phyloP scores from a whole-genome alignment of 2,888 invertebrate species.

The Pristionchus arcanus region DNA sequence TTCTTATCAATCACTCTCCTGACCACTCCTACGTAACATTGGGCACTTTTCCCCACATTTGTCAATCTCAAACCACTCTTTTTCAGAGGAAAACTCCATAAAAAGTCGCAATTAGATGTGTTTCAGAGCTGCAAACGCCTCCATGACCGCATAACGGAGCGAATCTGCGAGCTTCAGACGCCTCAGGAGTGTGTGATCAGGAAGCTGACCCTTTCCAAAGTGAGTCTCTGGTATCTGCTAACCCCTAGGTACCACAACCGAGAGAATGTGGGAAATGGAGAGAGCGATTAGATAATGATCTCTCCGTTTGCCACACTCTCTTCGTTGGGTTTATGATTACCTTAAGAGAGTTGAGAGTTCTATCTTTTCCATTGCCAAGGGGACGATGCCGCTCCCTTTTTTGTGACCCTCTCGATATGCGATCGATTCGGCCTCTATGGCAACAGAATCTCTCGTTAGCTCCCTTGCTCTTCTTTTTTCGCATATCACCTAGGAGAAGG shows the following conservation, averaged over 20 bases:
- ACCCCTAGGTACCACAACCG: no score
- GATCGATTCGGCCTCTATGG: not conserved
- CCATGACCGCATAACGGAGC: not conserved
- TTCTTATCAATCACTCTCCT: not conserved
- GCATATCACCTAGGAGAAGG: not conserved
- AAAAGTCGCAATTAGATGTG: no score
- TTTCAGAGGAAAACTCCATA: no score
- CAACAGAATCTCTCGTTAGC: not conserved
- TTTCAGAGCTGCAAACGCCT: not conserved
- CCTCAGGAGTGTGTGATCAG: not conserved
- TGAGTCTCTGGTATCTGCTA: no score
- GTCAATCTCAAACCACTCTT: not conserved
- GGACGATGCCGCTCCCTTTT: not conserved
- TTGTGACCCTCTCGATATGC: not conserved
- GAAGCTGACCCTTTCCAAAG: not conserved
- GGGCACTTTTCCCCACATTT: not conserved
- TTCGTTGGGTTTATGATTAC: no score
- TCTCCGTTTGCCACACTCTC: no score
- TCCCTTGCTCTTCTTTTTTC: not conserved
- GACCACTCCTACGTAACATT: not conserved
- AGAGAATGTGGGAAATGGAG: no score
- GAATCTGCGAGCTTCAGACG: not conserved
- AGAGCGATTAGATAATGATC: no score
- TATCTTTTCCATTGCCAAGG: not conserved
- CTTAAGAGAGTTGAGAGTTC: no score